Evolutionary conservation across 2,888 invertebrate species (phyloP).

Genomic region (Coremacera marginata): DNA sequence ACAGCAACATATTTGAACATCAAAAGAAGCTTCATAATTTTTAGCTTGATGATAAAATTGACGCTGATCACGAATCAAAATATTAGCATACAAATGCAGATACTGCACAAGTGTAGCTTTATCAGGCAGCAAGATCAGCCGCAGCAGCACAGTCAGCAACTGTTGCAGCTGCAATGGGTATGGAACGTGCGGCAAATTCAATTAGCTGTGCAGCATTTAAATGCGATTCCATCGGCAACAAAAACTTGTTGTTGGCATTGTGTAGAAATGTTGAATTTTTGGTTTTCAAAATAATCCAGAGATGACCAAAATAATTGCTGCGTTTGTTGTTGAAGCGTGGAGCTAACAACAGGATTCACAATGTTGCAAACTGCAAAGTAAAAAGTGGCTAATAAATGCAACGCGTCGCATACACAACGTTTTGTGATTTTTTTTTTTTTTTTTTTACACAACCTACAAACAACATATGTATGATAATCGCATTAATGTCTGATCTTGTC

Average conservation of each 20-base stretch:
- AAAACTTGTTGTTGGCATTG: no score
- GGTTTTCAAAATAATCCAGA: background rate
- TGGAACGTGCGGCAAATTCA: slow-evolving; percentile 5
- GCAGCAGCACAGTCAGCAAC: background rate
- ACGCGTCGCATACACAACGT: no score
- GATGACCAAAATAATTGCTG: background rate
- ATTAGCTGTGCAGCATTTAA: slow-evolving; percentile 2
- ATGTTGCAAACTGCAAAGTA: no score
- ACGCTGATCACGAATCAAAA: background rate
- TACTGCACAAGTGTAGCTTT: background rate
- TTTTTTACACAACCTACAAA: no score
- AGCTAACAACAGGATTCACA: no score
- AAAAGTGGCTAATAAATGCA: no score
- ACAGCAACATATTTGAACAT: no score
- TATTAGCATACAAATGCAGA: background rate
- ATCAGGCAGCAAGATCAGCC: background rate
- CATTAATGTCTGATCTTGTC: background rate
- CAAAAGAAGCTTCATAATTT: background rate
- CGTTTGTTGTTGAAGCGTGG: background rate
- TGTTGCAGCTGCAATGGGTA: background rate
- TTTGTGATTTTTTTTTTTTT: no score
- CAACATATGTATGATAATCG: background rate
- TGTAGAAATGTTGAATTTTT: no score
- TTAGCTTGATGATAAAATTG: background rate
- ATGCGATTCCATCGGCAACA: no score